Conservation (phyloP, 2,113 vertebrate genomes). For the Puntigrus tetrazona region DNA sequence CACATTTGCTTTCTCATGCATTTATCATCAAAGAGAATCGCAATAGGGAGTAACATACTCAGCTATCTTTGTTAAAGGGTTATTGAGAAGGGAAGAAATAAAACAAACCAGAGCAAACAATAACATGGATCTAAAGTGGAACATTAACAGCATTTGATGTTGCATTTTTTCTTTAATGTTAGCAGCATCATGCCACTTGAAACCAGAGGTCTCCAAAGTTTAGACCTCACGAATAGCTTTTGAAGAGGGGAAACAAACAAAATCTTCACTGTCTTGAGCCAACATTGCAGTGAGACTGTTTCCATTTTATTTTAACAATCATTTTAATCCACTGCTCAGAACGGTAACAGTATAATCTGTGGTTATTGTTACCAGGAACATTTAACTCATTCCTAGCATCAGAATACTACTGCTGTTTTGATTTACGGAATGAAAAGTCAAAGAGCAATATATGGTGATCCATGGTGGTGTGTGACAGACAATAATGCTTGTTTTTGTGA, state of each 20-base stretch:
- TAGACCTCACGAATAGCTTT: slow-evolving; percentile 10
- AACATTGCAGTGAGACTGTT: not conserved
- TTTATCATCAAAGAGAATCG: not conserved
- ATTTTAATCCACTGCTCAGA: not conserved
- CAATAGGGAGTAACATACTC: not conserved
- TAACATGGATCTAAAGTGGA: not conserved
- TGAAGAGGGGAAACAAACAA: not conserved
- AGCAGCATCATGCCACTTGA: not conserved
- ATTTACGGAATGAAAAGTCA: not conserved
- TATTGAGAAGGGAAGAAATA: not conserved
- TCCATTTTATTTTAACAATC: slow-evolving; percentile 17
- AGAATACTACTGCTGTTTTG: not conserved
- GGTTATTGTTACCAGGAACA: not conserved
- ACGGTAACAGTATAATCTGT: not conserved
- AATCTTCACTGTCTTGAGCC: not conserved
- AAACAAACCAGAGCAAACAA: not conserved
- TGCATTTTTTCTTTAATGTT: not conserved
- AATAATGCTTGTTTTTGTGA: too few relatives aligned
- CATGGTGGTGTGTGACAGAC: not conserved
- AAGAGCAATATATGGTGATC: not conserved
- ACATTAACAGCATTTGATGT: not conserved
- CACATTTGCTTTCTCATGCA: not conserved
- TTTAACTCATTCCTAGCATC: not conserved
- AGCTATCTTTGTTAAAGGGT: not conserved
- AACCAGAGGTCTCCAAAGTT: not conserved